Base-by-base conservation (phyloP, 1,140 invertebrate species). In the Eubasilissa regina region DNA sequence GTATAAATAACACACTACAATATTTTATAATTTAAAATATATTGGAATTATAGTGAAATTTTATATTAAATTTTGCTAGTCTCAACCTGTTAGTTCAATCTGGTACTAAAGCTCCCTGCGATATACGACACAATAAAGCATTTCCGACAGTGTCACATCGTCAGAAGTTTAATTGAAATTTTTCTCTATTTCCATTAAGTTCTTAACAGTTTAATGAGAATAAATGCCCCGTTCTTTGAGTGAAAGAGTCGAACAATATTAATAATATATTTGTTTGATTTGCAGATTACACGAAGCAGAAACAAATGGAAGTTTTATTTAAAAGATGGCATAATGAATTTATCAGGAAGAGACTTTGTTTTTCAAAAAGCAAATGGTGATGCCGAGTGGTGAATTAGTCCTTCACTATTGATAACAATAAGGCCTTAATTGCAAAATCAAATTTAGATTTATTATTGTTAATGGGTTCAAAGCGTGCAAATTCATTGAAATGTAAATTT, bases 301-400 rank as follows among this genome's bases (percentile, higher is more conserved):
- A 99, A 98, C 86, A 98, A 98, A 88, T 99, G 98, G 98, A 99
- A 99, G 90, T 99, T 99, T 88, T 97, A 98, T 89, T 90, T 99
- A 73, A 99, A 99, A 91, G 98, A 99, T 91, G 98, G 98, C 60
- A 99, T 99, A 79, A 99, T 99, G 98, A 99, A 99, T 91, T 92
- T 99, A 83, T 94, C 95, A 84, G 98, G 98, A 15, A 98, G 97
- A 89, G 98, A 99, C 89, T 99, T 95, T 91, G 97, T 99, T 82
- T 99, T 99, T 89, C 98, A 99, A 90, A 99, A 98, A 90, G 97
- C 98, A 6, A 97, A 94, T 84, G 99, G 98, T 81, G 99, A 99
- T 92, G 98, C 98, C 44, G 98, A 99, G 86, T 99, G 98, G 97
- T 99, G 86, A 47, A 25, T 15, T 8, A n/a, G n/a, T 25, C 15